Conservation (phyloP, 1,140 invertebrate species). For the Paraescarpia echinospica region DNA sequence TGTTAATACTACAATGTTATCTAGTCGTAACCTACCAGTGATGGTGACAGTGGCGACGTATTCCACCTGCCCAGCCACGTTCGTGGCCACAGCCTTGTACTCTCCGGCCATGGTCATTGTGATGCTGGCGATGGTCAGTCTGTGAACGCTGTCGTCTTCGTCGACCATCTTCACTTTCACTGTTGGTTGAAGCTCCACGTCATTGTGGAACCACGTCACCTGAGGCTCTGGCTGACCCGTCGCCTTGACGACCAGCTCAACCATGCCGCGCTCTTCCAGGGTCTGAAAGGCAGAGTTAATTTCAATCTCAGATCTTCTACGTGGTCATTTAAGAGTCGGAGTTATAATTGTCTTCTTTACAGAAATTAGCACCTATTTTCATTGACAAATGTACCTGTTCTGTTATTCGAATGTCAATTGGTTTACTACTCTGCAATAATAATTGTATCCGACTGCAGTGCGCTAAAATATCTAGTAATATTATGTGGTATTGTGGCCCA, state of each 20-base stretch:
- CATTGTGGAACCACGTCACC: neutral
- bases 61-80: conserved; percentile 47
- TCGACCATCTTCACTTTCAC: conserved; percentile 69
- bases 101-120: conserved; percentile 46
- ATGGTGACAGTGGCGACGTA: conserved; percentile 42
- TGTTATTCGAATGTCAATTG: neutral
- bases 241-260: neutral
- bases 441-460: neutral
- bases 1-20: neutral
- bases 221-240: neutral
- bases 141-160: conserved; percentile 78
- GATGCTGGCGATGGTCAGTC: conserved; percentile 42
- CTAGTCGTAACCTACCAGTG: conserved; percentile 36
- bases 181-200: conserved; percentile 14
- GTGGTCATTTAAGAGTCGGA: neutral
- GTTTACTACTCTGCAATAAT: neutral
- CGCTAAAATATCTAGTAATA: neutral
- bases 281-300: neutral
- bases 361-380: neutral
- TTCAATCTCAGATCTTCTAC: neutral
- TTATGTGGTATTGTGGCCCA: neutral
- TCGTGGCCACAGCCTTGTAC: conserved; percentile 52
- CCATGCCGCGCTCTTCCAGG: neutral
- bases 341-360: neutral
- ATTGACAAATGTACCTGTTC: neutral